Evolutionary conservation across 1,140 invertebrate genomes (phyloP).

Genomic region (Melanaphis sacchari): DNA sequence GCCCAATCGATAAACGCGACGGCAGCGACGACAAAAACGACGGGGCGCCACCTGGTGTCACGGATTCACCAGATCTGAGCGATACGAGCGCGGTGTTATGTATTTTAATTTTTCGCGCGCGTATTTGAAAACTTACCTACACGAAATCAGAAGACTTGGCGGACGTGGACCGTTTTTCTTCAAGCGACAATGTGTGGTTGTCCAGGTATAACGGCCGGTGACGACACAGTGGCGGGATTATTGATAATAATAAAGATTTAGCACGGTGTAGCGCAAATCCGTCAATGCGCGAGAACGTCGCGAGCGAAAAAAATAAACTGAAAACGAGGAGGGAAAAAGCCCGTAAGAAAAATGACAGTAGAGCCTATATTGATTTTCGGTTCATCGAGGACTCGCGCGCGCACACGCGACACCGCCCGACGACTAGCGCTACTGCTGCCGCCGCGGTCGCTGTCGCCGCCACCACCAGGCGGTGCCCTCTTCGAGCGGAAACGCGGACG

Average conservation of each 20-base stretch:
- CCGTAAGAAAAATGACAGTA: background rate
- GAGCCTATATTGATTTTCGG: conserved; percentile 55
- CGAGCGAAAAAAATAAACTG: background rate
- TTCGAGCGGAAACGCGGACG: background rate
- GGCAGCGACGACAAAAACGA: background rate
- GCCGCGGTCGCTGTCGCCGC: no score
- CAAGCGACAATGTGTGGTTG: background rate
- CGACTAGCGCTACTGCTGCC: background rate
- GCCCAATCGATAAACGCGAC: conserved; percentile 37
- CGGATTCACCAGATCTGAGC: background rate
- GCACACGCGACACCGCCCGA: conserved; percentile 10
- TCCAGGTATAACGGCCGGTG: no score
- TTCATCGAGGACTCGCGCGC: background rate
- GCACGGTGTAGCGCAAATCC: background rate
- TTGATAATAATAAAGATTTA: no score
- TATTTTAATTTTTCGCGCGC: background rate
- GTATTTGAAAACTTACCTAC: background rate
- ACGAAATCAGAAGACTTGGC: background rate
- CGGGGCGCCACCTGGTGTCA: background rate
- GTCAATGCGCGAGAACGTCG: background rate
- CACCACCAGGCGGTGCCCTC: background rate
- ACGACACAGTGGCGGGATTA: background rate
- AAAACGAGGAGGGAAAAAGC: no score
- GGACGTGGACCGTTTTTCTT: background rate
- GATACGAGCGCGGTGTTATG: background rate